Base-by-base conservation (phyloP, 2,113 vertebrate species). In the Brachyhypopomus occidentalis region DNA sequence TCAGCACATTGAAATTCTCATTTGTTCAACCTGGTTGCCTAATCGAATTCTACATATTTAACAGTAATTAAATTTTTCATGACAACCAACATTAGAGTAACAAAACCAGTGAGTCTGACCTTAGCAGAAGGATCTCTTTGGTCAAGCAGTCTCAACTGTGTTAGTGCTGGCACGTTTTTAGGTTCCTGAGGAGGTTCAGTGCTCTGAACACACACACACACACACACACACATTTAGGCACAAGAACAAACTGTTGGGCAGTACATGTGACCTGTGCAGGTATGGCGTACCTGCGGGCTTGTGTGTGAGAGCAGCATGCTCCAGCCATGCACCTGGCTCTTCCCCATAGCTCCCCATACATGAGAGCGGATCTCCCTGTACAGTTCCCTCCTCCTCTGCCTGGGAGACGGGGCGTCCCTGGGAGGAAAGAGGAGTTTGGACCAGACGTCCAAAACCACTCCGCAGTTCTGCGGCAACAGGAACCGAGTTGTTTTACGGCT, bases 121-220 rank as follows among this genome's bases (percentile, higher is more conserved):
- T 95, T 95, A 1, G 94, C 94, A 36, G 91, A 94, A n/a, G 93
- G 90, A 69, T 95, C 93, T 84, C 90, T 93, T 72, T 95, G 94
- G 84, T 95, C 95, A 80, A 95, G 83, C 77, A 95, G 83, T 62
- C 94, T 90, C 38, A 95, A 89, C 77, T 95, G 91, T 22, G 91
- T 80, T 48, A 95, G 88, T 45, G 90, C 90, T 16, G 95, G 95
- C 0, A 95, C 87, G 8, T 92, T 89, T 89, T 89, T 91, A 22
- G 92, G 91, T 59, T 93, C 92, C 36, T 87, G 86, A 30, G 84
- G 84, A 16, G 85, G 71, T 7, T 89, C 88, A 4, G 80, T 74
- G 7, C 87, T 87, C 48, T 92, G 88, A 89, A 91, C 34, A 63
- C 5, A 27, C 3, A 80, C 17, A 71, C 41, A 77, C 55, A 76